Percentiles rank a stretch among this genome's conserved stretches.
Evolutionary conservation across 2,888 invertebrate species (phyloP).

Genomic region (Aleiodes alternator): DNA sequence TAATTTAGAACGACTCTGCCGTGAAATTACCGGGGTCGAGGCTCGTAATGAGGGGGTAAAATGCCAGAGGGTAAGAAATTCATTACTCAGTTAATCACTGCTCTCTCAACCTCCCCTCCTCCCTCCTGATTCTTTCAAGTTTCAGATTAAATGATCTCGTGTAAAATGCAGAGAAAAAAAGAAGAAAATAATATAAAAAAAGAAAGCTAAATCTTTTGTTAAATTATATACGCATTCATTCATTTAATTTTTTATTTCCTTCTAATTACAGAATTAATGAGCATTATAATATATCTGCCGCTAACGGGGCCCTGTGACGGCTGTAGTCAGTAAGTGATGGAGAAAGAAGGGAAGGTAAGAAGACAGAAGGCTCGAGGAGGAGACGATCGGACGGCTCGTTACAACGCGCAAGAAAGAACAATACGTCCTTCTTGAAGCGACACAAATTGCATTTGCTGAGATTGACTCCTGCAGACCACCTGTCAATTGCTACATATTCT

Average conservation of each 20-base stretch:
- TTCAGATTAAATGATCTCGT: constrained; percentile 12
- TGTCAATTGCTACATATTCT: constrained; percentile 22
- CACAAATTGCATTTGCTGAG: constrained; percentile 41
- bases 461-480: constrained; percentile 26
- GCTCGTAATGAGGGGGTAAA: constrained; percentile 69
- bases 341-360: constrained; percentile 50
- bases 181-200: constrained; percentile 15
- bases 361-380: constrained; percentile 39
- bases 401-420: constrained; percentile 59
- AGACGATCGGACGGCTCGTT: constrained; percentile 62
- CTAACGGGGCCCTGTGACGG: constrained; percentile 65
- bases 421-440: constrained; percentile 42
- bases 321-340: constrained; percentile 51
- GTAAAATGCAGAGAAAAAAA: constrained; percentile 5
- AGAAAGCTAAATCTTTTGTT: constrained; percentile 10
- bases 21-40: constrained; percentile 67
- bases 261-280: constrained; percentile 57
- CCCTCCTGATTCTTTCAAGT: too few species aligned
- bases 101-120: constrained; percentile 31
- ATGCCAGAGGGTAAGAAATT: constrained; percentile 61
- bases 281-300: constrained; percentile 63
- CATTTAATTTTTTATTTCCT: constrained; percentile 37
- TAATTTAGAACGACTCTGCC: constrained; percentile 70
- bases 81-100: constrained; percentile 54
- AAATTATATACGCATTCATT: constrained; percentile 31